Conservation (phyloP, 1,140 invertebrate species). For the Hormaphis cornu region DNA sequence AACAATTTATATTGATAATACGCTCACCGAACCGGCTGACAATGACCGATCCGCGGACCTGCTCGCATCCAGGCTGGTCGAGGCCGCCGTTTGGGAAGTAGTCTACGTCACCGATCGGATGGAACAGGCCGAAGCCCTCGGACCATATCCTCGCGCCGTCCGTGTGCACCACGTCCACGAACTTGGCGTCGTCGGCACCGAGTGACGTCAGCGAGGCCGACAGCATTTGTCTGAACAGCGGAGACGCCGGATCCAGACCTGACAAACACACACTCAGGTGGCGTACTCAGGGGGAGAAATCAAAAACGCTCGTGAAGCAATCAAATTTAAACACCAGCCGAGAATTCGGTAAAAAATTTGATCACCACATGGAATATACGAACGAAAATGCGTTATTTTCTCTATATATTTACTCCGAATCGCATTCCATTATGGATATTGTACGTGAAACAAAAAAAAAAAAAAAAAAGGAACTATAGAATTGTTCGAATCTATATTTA, state of each 20-base stretch:
- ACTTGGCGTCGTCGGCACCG: slow-evolving; percentile 44
- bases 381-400: too few relatives aligned
- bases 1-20: too few relatives aligned
- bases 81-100: slow-evolving; percentile 65
- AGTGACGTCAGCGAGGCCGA: slow-evolving; percentile 42
- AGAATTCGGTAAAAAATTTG: too few relatives aligned
- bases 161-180: slow-evolving; percentile 49
- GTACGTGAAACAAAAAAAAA: too few relatives aligned
- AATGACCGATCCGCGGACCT: slow-evolving; percentile 47
- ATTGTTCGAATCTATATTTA: too few relatives aligned
- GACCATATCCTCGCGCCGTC: slow-evolving; percentile 42
- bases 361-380: too few relatives aligned
- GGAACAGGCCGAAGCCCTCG: slow-evolving; percentile 42
- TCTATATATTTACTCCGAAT: too few relatives aligned
- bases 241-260: slow-evolving; percentile 61
- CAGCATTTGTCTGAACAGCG: slow-evolving; percentile 52
- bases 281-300: too few relatives aligned
- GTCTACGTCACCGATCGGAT: slow-evolving; percentile 55
- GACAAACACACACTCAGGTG: background rate
- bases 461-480: too few relatives aligned
- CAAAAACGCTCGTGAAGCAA: too few relatives aligned
- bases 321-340: too few relatives aligned
- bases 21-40: slow-evolving; percentile 44
- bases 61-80: slow-evolving; percentile 58
- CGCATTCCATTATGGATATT: too few relatives aligned